Evolutionary conservation across 2,888 invertebrate species (phyloP).

Genomic region (Eurytoma adleriae): DNA sequence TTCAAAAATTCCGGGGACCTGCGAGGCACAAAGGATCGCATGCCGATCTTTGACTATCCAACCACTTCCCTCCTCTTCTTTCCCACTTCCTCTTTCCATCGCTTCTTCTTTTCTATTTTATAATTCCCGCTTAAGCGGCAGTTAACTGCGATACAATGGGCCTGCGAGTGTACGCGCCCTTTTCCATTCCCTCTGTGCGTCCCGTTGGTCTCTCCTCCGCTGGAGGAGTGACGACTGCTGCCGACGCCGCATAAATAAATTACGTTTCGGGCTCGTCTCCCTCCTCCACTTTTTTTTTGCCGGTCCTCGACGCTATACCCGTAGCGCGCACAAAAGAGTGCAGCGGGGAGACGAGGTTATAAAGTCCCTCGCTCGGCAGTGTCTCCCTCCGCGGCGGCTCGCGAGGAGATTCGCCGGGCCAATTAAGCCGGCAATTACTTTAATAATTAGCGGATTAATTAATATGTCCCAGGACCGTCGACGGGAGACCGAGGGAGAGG

Average conservation of each 20-base stretch:
- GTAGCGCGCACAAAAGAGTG: slow-evolving; percentile 5
- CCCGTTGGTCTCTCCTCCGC: not conserved
- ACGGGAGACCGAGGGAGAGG: not conserved
- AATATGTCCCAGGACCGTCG: slow-evolving; percentile 54
- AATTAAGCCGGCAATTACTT: slow-evolving; percentile 70
- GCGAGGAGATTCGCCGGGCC: slow-evolving; percentile 58
- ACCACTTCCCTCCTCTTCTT: not conserved
- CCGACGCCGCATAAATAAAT: slow-evolving; percentile 46
- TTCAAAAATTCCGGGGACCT: slow-evolving; percentile 42
- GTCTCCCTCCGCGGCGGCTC: not conserved
- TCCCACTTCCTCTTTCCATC: not conserved
- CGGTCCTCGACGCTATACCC: not conserved
- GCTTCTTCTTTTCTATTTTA: slow-evolving; percentile 6
- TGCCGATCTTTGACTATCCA: not conserved
- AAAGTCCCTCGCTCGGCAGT: slow-evolving; percentile 3
- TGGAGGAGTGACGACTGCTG: not conserved
- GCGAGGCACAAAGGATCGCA: slow-evolving; percentile 7
- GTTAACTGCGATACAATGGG: slow-evolving; percentile 57
- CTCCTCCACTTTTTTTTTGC: not conserved
- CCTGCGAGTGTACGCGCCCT: not conserved
- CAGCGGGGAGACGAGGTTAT: slow-evolving; percentile 19
- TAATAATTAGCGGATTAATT: slow-evolving; percentile 63
- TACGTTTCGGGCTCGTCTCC: slow-evolving; percentile 1
- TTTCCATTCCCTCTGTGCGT: slow-evolving; percentile 27
- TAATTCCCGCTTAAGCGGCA: slow-evolving; percentile 39